phyloP scores from a whole-genome alignment of 2,113 vertebrate genomes.

The Leucosticte australis region DNA sequence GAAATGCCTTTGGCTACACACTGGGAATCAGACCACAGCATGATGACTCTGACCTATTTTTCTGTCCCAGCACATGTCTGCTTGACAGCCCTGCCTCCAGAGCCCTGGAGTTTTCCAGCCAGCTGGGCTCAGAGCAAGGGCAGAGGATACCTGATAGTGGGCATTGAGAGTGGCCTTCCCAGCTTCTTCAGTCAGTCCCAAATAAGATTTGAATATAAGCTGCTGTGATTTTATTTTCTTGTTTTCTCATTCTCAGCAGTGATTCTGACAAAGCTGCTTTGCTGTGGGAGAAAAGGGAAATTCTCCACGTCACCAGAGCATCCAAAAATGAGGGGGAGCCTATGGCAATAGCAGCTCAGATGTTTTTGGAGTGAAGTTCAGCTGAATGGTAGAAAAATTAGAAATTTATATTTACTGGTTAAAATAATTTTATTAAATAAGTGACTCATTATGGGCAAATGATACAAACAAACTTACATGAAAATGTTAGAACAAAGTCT shows the following conservation, averaged over 20 bases:
- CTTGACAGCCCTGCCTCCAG: neutral
- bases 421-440: neutral
- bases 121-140: neutral
- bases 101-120: neutral
- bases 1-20: neutral
- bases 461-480: neutral
- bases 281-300: neutral
- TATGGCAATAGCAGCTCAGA: neutral
- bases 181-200: neutral
- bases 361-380: neutral
- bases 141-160: neutral
- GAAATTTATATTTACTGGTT: neutral
- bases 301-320: neutral
- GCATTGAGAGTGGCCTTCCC: neutral
- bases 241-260: neutral
- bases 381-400: neutral
- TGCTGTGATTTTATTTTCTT: neutral
- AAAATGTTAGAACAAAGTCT: neutral
- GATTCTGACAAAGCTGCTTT: neutral
- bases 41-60: constrained; percentile 16
- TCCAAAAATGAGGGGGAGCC: neutral
- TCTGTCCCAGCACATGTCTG: neutral
- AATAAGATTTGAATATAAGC: neutral
- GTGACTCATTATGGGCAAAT: neutral
- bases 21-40: neutral